Conservation (phyloP, 2,888 invertebrate species). For the Cheiracanthium punctorium region DNA sequence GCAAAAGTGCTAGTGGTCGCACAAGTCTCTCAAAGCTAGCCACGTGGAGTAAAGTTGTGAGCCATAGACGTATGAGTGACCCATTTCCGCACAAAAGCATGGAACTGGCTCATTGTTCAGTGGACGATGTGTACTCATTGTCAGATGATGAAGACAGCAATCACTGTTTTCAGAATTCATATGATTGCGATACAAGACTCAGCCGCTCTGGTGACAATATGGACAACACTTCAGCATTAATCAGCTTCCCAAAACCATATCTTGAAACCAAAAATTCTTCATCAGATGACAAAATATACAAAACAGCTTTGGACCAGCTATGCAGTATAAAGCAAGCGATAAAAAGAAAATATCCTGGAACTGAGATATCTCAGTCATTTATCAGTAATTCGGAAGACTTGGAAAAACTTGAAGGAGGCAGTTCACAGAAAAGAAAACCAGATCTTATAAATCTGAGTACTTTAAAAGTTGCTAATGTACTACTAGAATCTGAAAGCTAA, state of each 20-base stretch:
- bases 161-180: not conserved
- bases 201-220: not conserved
- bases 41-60: conserved; percentile 62
- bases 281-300: not conserved
- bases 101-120: not conserved
- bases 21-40: conserved; percentile 62
- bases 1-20: conserved; percentile 48
- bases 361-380: conserved; percentile 44
- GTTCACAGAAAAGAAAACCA: conserved; percentile 49
- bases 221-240: not conserved
- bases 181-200: not conserved
- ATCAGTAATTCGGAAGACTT: not conserved
- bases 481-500: not conserved
- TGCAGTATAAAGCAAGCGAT: conserved; percentile 52
- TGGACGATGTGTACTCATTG: conserved; percentile 22
- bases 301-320: conserved; percentile 36
- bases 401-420: conserved; percentile 19
- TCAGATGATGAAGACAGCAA: conserved; percentile 48
- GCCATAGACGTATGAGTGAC: conserved; percentile 53
- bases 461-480: not conserved
- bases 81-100: conserved; percentile 43
- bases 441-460: conserved; percentile 6
- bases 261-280: not conserved
- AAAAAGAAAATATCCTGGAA: conserved; percentile 55
- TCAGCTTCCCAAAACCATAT: not conserved